Percentiles rank a stretch among this genome's conserved stretches.
Conservation (phyloP, 2,888 invertebrate species). For the Drosophila emarginata region DNA sequence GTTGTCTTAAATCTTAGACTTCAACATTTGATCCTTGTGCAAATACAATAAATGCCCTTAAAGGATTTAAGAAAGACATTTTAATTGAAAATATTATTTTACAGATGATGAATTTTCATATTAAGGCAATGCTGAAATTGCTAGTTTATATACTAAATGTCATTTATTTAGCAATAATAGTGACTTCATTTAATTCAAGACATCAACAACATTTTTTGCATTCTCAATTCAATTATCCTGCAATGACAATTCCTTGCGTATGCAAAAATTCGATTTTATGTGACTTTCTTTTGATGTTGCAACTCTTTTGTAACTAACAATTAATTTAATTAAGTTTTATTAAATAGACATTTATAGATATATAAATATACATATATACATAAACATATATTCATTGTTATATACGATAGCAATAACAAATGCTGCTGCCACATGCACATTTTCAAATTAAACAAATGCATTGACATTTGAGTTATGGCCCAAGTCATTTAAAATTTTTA, state of each 20-base stretch:
- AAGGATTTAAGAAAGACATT: too few relatives aligned
- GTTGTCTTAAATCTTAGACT: too few relatives aligned
- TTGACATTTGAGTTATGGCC: constrained; percentile 71
- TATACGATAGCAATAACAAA: constrained; percentile 26
- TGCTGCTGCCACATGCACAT: constrained; percentile 65
- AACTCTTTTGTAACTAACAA: not conserved
- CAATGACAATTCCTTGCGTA: not conserved
- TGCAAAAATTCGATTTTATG: not conserved
- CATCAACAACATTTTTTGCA: not conserved
- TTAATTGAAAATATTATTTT: too few relatives aligned
- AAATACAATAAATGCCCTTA: too few relatives aligned
- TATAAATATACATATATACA: not conserved
- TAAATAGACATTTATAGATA: not conserved
- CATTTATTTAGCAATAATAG: not conserved
- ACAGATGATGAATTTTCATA: too few relatives aligned
- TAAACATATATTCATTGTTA: not conserved
- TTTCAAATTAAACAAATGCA: constrained; percentile 68
- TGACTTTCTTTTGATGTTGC: not conserved
- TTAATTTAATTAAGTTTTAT: constrained; percentile 24
- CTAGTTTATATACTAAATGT: too few relatives aligned
- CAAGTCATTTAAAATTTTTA: constrained; percentile 68
- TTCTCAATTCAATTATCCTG: not conserved
- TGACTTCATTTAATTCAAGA: not conserved
- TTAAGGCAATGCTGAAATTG: not conserved
- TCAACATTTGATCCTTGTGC: too few relatives aligned